A percentile compares a stretch with the other conserved stretches of the same genome.
Evolutionary conservation across 2,797 vertebrate species (phyloP).

Genomic region (Jordanella pulchra): DNA sequence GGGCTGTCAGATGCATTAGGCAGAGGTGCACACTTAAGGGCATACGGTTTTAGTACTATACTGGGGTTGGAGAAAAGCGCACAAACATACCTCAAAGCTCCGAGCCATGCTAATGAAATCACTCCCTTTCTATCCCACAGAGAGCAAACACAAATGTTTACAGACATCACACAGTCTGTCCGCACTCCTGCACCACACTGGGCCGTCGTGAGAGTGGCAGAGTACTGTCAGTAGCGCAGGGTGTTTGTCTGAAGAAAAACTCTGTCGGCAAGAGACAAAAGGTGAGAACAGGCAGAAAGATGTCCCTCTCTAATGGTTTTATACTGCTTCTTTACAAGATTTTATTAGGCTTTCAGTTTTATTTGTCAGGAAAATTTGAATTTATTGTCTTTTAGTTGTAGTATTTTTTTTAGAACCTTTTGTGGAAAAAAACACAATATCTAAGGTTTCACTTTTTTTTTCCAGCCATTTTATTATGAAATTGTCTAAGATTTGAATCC

Average conservation of each 20-base stretch:
- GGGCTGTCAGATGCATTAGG: constrained; percentile 85
- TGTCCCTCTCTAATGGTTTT: constrained; percentile 5
- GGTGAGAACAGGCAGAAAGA: constrained; percentile 16
- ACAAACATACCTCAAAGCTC: constrained; percentile 81
- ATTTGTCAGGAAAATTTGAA: neutral
- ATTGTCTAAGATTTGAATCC: neutral
- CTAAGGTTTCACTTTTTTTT: neutral
- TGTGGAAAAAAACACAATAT: neutral
- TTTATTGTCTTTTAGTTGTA: neutral
- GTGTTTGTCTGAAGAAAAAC: constrained; percentile 39
- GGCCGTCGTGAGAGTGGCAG: constrained; percentile 51
- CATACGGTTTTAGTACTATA: constrained; percentile 83
- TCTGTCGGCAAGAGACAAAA: constrained; percentile 30
- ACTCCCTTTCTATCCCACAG: constrained; percentile 73
- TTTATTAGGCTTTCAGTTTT: constrained; percentile 2
- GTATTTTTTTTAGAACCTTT: neutral
- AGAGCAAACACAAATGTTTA: constrained; percentile 79
- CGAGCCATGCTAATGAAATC: constrained; percentile 82
- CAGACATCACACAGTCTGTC: constrained; percentile 74
- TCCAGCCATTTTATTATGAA: neutral
- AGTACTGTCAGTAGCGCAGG: constrained; percentile 31
- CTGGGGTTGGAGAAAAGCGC: constrained; percentile 76
- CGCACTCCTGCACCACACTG: constrained; percentile 64
- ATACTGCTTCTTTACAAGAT: neutral
- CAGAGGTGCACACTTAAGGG: constrained; percentile 82